These are phyloP conservation scores for Chionis minor DNA, from an alignment of 2,113 vertebrate genomes.

Conservation along the genomic window DNA sequence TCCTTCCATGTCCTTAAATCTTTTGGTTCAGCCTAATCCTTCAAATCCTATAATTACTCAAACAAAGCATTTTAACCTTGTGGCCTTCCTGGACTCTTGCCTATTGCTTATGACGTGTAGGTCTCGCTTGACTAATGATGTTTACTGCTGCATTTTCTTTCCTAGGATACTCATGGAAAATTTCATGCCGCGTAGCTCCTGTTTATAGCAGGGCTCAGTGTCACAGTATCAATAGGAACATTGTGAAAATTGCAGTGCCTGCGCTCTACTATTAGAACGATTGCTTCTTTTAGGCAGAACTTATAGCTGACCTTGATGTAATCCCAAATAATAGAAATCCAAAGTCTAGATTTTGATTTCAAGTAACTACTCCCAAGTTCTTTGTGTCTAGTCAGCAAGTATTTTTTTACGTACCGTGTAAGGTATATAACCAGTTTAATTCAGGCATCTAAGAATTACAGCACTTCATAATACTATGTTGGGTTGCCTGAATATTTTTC, in stretches of 20 bases:
- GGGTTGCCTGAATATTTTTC: background rate
- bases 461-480: background rate
- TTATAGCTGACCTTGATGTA: background rate
- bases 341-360: background rate
- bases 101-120: conserved; percentile 26
- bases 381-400: background rate
- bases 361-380: background rate
- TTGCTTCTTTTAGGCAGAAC: background rate
- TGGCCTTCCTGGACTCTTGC: conserved; percentile 52
- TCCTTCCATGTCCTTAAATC: conserved; percentile 52
- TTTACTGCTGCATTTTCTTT: conserved; percentile 34
- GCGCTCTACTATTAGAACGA: background rate
- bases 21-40: conserved; percentile 47
- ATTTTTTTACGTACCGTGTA: background rate
- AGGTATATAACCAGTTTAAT: background rate
- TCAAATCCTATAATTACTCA: conserved; percentile 65
- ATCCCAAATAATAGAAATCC: background rate
- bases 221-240: background rate
- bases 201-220: background rate
- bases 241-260: background rate
- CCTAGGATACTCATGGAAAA: conserved; percentile 19
- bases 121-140: conserved; percentile 48
- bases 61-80: conserved; percentile 67
- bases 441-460: background rate
- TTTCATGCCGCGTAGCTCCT: background rate